Evolutionary conservation across 2,888 invertebrate genomes (phyloP), one percentile per base, ranked within the genome.

Genomic region (Escarpia spicata): DNA sequence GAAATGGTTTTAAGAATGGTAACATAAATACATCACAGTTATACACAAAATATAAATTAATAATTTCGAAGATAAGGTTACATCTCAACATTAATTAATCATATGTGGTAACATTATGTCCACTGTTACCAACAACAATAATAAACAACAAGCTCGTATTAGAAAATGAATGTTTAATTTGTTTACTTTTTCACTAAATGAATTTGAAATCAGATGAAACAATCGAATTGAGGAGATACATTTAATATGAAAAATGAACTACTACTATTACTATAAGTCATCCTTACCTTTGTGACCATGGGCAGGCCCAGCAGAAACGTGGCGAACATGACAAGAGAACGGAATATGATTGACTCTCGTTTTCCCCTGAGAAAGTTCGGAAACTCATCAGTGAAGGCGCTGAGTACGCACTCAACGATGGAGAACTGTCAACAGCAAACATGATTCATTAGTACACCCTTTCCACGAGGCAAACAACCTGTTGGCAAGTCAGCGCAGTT

Each of bases 351-450:
- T n/a, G 95, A 94, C 52, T 95, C 93, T 90, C 93, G 93, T 60
- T 94, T 94, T 19, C 94, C 94, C 58, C 95, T 94, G 44, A 96
- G 93, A 90, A 94, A 94, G 4, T 92, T 89, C 26, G 95, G 95
- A 92, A 96, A 96, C 93, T 96, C 96, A 93, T 96, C 96, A 10
- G 95, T 95, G 60, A 96, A 95, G n/a, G 96, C 96, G 92, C 95
- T 95, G 93, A 96, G 94, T 8, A 96, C 95, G 92, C 96, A 96
- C 93, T 96, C 96, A n/a, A 96, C 96, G 75, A 96, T 96, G 9
- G 96, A 96, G 93, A 96, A 96, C 96, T 96, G 95, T 44, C 19
- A 75, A 19, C 75, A 75, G 75, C 75, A 75, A 75, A 75, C 75
- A 75, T 15, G 26, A 15, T 15, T 4, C 75, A 26, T 75, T 26